Base-by-base conservation (phyloP, 2,797 vertebrate genomes). In the Phalanger gymnotis region DNA sequence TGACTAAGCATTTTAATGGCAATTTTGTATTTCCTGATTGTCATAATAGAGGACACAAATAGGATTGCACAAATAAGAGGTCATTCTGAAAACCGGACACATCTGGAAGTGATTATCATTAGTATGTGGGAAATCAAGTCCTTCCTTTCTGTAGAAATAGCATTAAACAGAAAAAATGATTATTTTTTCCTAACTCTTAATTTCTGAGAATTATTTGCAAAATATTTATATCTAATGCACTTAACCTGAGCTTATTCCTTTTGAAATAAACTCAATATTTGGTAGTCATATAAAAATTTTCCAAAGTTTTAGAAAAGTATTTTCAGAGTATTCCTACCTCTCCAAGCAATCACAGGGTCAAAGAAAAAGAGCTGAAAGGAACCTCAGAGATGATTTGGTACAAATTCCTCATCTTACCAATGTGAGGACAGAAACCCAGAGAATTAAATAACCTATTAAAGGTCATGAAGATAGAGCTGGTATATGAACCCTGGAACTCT, bases 21-120 rank as follows among this genome's bases (percentile, higher is more conserved):
- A 96, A 54, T 96, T 96, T 93, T 91, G 58, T 0, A 91, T 98
- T 96, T 97, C 93, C 54, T 95, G 73, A 96, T 90, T 94, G 96
- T 94, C 54, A 54, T 96, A 96, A 97, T 40, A 92, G 27, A 94
- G 58, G 61, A 91, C 25, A 92, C 55, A 90, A 96, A 94, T 94
- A 98, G 25, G 34, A 96, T 96, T 97, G 47, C 61, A 31, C 30
- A 96, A 98, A 95, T 96, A 96, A 97, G 96, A 87, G 34, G 40
- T 34, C 94, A 6, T 61, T 94, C 90, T 97, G 92, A 93, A 98
- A 97, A 98, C 92, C 97, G n/a, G 66, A 81, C 93, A 95, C 61
- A 95, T 97, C 91, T 98, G 97, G 51, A 93, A 98, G 52, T 92
- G 92, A 97, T 98, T 97, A 97, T 81, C 90, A 93, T 87, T 91